A percentile compares a stretch with the other conserved stretches of the same genome.
phyloP scores from a whole-genome alignment of 2,888 invertebrate genomes.

The Clepsis dumicolana region DNA sequence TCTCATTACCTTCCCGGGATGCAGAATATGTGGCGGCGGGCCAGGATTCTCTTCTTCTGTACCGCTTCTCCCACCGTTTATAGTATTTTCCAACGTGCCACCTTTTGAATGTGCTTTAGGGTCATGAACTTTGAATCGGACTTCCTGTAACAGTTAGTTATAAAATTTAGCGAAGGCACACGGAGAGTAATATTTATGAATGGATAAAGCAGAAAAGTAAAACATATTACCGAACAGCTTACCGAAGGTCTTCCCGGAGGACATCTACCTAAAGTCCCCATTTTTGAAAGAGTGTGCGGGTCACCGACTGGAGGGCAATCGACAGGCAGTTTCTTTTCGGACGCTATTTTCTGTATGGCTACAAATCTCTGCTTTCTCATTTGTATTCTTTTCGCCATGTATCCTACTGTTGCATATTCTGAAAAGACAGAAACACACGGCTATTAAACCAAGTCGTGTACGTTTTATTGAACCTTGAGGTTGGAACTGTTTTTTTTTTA shows the following conservation, averaged over 20 bases:
- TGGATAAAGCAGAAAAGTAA: slow-evolving; percentile 41
- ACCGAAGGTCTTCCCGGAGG: slow-evolving; percentile 84
- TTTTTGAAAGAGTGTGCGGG: slow-evolving; percentile 89
- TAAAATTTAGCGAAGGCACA: slow-evolving; percentile 32
- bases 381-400: slow-evolving; percentile 98
- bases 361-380: slow-evolving; percentile 97
- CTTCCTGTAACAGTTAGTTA: slow-evolving; percentile 89
- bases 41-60: slow-evolving; percentile 88
- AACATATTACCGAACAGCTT: slow-evolving; percentile 67
- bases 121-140: slow-evolving; percentile 97
- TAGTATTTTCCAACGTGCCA: slow-evolving; percentile 95
- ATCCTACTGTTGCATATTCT: slow-evolving; percentile 99
- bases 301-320: slow-evolving; percentile 91
- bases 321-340: slow-evolving; percentile 95
- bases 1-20: slow-evolving; percentile 91
- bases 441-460: slow-evolving; percentile 46
- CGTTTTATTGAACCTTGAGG: neutral
- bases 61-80: slow-evolving; percentile 92
- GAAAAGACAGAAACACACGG: slow-evolving; percentile 69
- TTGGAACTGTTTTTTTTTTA: neutral
- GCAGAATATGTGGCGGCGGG: slow-evolving; percentile 91
- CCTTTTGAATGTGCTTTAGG: slow-evolving; percentile 97
- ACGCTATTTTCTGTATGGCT: slow-evolving; percentile 96
- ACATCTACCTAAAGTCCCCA: slow-evolving; percentile 90
- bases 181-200: neutral